phyloP scores from a whole-genome alignment of 2,797 vertebrate genomes.

The Garrulus glandarius region DNA sequence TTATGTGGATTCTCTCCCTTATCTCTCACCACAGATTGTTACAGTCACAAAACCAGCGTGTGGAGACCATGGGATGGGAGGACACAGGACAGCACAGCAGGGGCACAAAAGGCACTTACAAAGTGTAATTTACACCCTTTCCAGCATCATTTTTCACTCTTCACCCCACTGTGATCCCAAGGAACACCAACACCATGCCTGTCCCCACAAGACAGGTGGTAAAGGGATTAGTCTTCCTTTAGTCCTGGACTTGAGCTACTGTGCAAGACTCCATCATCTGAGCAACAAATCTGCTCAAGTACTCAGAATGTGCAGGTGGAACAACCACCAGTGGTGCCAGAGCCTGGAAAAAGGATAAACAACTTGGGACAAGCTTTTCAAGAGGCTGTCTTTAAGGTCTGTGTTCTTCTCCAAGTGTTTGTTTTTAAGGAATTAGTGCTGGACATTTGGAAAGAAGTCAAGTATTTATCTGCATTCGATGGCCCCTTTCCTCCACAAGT shows the following conservation, averaged over 20 bases:
- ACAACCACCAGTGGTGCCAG: background rate
- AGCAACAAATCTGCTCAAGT: background rate
- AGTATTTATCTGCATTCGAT: background rate
- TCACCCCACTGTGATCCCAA: background rate
- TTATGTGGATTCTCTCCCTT: background rate
- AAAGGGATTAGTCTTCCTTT: background rate
- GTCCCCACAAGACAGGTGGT: background rate
- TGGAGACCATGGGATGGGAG: background rate
- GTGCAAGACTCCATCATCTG: background rate
- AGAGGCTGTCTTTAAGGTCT: background rate
- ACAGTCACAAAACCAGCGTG: accelerated
- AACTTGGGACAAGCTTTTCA: background rate
- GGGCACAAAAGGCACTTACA: background rate
- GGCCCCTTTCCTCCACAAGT: background rate
- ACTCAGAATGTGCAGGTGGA: background rate
- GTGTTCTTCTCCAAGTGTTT: background rate
- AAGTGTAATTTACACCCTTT: background rate
- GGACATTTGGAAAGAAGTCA: background rate
- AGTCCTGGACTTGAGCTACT: background rate
- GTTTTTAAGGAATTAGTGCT: background rate
- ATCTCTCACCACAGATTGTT: background rate
- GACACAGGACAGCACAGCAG: background rate
- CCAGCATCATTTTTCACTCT: background rate
- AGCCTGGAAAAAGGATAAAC: background rate
- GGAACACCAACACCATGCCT: background rate